phyloP scores from a whole-genome alignment of 2,113 vertebrate species.

The Erythrocebus patas region DNA sequence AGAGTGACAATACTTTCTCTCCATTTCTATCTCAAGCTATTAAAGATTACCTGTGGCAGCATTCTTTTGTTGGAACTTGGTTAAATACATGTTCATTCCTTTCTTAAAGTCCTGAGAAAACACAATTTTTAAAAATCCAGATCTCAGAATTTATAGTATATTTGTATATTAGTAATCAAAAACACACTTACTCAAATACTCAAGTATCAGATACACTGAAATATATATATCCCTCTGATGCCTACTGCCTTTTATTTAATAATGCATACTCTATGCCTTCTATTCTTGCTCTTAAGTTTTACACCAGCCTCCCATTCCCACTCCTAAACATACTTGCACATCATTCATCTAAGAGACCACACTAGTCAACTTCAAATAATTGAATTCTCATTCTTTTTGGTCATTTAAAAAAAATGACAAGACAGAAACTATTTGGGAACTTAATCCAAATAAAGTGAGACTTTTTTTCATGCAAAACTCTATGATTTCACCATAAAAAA shows the following conservation, averaged over 20 bases:
- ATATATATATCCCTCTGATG: neutral
- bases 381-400: neutral
- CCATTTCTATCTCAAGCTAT: neutral
- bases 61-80: constrained; percentile 98
- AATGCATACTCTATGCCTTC: neutral
- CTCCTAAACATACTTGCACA: neutral
- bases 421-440: neutral
- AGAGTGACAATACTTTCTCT: neutral
- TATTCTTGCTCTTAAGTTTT: constrained; percentile 34
- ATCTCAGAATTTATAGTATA: constrained; percentile 24
- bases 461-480: neutral
- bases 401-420: constrained; percentile 32
- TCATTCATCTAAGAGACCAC: constrained; percentile 31
- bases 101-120: constrained; percentile 95
- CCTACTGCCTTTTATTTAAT: neutral
- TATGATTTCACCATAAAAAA: constrained; percentile 44
- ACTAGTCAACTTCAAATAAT: neutral
- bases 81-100: constrained; percentile 97
- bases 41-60: constrained; percentile 93
- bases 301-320: neutral
- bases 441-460: constrained; percentile 32
- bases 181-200: constrained; percentile 22
- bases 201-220: neutral
- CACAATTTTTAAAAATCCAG: constrained; percentile 36
- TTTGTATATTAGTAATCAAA: constrained; percentile 21